A percentile compares a stretch with the other conserved stretches of the same genome.
Conservation (phyloP, 2,888 invertebrate genomes). For the Sclerodermus sp. region DNA sequence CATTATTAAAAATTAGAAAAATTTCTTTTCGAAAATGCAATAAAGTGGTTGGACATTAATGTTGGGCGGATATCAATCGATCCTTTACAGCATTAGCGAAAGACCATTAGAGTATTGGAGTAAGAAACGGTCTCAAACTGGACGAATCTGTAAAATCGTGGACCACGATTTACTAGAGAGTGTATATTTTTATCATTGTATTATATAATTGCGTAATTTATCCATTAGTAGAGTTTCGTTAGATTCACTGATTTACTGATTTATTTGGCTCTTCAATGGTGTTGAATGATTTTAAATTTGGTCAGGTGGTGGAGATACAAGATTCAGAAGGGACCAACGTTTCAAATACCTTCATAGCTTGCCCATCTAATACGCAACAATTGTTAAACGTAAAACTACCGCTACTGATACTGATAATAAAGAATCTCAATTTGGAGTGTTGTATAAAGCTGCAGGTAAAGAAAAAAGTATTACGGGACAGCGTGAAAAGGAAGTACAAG, state of each 20-base stretch:
- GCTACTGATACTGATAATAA: constrained; percentile 91
- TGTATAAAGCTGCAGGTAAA: constrained; percentile 92
- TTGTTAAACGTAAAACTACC: constrained; percentile 91
- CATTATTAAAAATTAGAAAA: not conserved
- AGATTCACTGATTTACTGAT: too few relatives aligned
- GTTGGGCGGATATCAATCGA: constrained; percentile 74
- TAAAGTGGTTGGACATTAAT: constrained; percentile 19
- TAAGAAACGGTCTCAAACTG: constrained; percentile 61
- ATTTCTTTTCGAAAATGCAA: not conserved
- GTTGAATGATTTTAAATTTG: constrained; percentile 80
- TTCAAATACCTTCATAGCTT: constrained; percentile 89
- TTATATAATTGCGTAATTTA: not conserved
- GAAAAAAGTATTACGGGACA: not conserved
- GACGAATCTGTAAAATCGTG: constrained; percentile 29
- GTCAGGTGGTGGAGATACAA: constrained; percentile 82
- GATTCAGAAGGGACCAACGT: constrained; percentile 92
- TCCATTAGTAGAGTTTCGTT: constrained; percentile 21
- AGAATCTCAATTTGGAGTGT: constrained; percentile 92
- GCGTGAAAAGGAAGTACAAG: too few relatives aligned
- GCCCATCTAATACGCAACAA: constrained; percentile 87
- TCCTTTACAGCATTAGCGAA: constrained; percentile 81
- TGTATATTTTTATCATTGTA: constrained; percentile 22
- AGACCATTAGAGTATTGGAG: constrained; percentile 86
- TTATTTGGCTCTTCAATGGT: too few relatives aligned
- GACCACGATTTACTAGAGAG: constrained; percentile 40